Evolutionary conservation across 92 coral and sea anemone species (phyloP), one percentile per base, ranked within the genome.

Genomic region (Epizoanthus ramosus): DNA sequence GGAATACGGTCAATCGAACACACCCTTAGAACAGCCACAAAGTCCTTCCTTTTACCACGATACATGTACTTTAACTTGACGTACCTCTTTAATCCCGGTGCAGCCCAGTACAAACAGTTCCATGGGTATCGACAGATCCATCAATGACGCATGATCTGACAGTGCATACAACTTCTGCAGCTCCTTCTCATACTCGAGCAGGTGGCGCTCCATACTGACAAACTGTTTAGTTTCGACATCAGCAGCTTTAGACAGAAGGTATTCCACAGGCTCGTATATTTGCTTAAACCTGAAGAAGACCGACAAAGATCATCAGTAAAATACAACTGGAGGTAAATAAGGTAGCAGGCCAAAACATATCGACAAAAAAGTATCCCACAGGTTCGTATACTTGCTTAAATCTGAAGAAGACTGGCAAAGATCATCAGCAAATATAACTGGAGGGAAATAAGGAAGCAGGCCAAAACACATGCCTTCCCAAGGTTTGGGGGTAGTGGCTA

Each of bases 81-180:
- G 45, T 79, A 95, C 98, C 88, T 91, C 89, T 50, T 95, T 95
- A 21, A 95, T 90, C 64, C 56, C 80, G 65, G 91, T 88, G 79
- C 98, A 95, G 77, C 91, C 95, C 79, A 95, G 82, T 45, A 90
- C 88, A 86, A 95, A 95, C 61, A 95, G 85, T 68, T 91, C 98
- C 98, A 93, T 95, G 5, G 98, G 98, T 64, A 93, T 93, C 22
- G 86, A 85, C 74, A 93, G 77, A 63, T 93, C 98, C 98, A 95
- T 95, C 10, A 90, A 91, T 39, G 93, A 89, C 1, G 94, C 96
- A 59, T 90, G 84, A 7, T 90, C 88, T 19, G 89, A 59, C 25
- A 93, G 87, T 18, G 89, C 89, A 68, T 95, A 95, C 45, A 91
- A 83, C 56, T 95, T 90, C 85, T 93, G 94, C 47, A 95, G 53